Evolutionary conservation across 2,113 vertebrate genomes (phyloP), one percentile per base, ranked within the genome.

Genomic region (Psilopsiagon aymara): DNA sequence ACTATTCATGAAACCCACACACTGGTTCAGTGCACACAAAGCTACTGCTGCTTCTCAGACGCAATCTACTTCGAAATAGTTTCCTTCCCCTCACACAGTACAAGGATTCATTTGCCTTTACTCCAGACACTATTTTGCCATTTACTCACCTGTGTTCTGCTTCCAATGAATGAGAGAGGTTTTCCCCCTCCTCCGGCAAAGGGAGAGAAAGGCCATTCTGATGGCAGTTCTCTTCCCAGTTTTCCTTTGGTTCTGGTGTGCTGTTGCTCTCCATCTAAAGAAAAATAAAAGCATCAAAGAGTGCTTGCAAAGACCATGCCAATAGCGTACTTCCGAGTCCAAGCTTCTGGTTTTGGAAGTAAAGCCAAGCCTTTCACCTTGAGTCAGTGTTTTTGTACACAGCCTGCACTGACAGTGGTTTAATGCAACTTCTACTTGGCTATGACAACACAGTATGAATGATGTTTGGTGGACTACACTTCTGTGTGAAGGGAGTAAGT

Each of bases 111-210:
- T 7, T 25, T 71, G 85, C 29, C 17, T 44, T 85, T 55, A 81
- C 39, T 57, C 35, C 80, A 83, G 35, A 73, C 12, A 43, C 25
- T n/a, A 27, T 67, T 95, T 74, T 77, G 46, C 23, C 25, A 11
- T 76, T 74, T 66, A 67, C 95, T 96, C 90, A 99, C 99, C 99
- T 98, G 98, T 99, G 99, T 97, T 99, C 99, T 92, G 99, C 99
- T 98, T 99, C 99, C 97, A 99, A 95, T 66, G 99, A 99, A 93
- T 99, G 99, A 82, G 99, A 99, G 92, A 99, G 98, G 95, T 99
- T 99, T 88, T 99, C 99, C 10, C 98, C 98, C 96, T 99, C 98
- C 97, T 99, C 99, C 3, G 98, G 98, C 95, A 98, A 96, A 92
- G 99, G 99, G 91, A 99, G 98, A 98, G 98, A 98, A 97, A 99